Base-by-base conservation (phyloP, 2,888 invertebrate species). In the Seira musarum region DNA sequence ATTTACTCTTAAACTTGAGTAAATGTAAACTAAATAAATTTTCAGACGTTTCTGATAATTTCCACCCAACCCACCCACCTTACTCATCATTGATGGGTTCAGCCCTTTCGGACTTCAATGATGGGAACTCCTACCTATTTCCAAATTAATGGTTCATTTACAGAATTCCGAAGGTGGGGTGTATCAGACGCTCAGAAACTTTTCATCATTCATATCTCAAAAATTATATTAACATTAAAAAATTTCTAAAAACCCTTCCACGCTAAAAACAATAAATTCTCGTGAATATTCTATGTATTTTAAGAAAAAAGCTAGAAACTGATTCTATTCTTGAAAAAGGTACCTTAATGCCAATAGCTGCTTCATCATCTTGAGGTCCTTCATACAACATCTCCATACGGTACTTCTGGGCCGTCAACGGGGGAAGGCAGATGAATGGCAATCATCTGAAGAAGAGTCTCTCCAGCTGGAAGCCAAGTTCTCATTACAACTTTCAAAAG, bases 301-400 rank as follows among this genome's bases (percentile, higher is more conserved):
- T n/a, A n/a, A n/a, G n/a, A n/a, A n/a, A n/a, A n/a, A n/a, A n/a
- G n/a, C n/a, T n/a, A n/a, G n/a, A n/a, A n/a, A n/a, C n/a, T n/a
- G n/a, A n/a, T n/a, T n/a, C n/a, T n/a, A n/a, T n/a, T n/a, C n/a
- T n/a, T n/a, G n/a, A n/a, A n/a, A n/a, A n/a, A n/a, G n/a, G 87
- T 88, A 92, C 93, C 92, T 95, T 95, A 88, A 95, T 93, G 90
- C 95, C 96, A 85, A 96, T 87, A 86, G 97, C 98, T 82, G 96
- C 97, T 88, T 96, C 96, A 89, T 99, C 99, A 88, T 99, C 98
- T 83, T 93, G 93, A 74, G 99, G 98, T 87, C 99, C 99, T 91
- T 99, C 99, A 90, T 99, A 99, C 90, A 99, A 91, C 95, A 99
- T 95, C 91, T 99, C 99, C 96, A 97, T 97, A 91, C 99, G 94